Percentiles rank a stretch among this genome's conserved stretches.
Evolutionary conservation across 2,888 invertebrate genomes (phyloP).

Genomic region (Coecobrya sp.): DNA sequence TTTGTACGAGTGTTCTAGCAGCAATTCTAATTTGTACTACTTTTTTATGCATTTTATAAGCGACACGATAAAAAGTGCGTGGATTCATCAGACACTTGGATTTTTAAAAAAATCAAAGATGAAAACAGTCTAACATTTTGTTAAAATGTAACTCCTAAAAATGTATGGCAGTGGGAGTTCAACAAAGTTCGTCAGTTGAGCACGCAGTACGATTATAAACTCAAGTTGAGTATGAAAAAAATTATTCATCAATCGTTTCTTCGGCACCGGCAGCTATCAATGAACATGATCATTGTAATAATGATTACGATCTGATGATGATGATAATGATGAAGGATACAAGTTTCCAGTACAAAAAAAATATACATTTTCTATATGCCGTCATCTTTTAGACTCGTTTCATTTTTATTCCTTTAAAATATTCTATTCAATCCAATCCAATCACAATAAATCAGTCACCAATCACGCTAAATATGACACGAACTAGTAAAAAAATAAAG

Average conservation of each 20-base stretch:
- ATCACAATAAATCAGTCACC: slow-evolving; percentile 81
- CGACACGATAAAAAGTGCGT: neutral
- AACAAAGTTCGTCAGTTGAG: neutral
- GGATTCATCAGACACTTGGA: neutral
- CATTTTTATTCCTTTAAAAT: slow-evolving; percentile 11
- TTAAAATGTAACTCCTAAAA: neutral
- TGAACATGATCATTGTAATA: slow-evolving; percentile 24
- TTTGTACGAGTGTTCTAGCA: slow-evolving; percentile 39
- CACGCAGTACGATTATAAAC: neutral
- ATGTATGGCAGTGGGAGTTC: neutral
- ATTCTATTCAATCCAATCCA: slow-evolving; percentile 74
- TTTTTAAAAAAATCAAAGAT: neutral
- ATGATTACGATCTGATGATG: slow-evolving; percentile 40
- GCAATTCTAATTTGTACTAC: slow-evolving; percentile 15
- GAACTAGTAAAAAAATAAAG: slow-evolving; percentile 32
- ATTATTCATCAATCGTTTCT: neutral
- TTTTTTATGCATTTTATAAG: neutral
- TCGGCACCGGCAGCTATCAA: slow-evolving; percentile 11
- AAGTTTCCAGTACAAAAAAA: slow-evolving; percentile 13
- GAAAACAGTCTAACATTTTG: neutral
- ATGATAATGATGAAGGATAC: slow-evolving; percentile 18
- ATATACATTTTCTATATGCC: neutral
- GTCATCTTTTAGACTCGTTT: neutral
- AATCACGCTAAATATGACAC: slow-evolving; percentile 68
- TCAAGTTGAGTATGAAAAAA: neutral